Base-by-base conservation (phyloP, 2,113 vertebrate species). In the Chaenogobius annularis region DNA sequence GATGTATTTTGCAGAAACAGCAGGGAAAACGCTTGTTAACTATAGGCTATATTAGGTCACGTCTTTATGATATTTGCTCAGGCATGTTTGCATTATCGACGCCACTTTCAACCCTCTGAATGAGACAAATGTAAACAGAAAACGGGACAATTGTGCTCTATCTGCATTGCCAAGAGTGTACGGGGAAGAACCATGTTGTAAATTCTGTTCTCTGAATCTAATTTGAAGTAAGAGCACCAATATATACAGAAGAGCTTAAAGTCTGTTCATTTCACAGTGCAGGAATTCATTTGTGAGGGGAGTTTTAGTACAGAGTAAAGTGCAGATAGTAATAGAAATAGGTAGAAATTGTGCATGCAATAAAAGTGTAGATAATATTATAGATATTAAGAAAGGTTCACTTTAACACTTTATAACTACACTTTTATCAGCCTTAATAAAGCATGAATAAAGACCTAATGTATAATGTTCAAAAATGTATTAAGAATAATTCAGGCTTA, bases 61-160 rank as follows among this genome's bases (percentile, higher is more conserved):
- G 46, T 66, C 12, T 56, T 70, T 37, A 52, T 7, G 47, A 22
- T 64, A 17, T 23, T 19, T 61, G 22, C 37, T 7, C 37, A 9
- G 71, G 63, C 44, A 22, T 68, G 11, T 47, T 11, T 68, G 23
- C 17, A 43, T 72, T 31, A 14, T 56, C 67, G 63, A 56, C 56
- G 11, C 70, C 61, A 35, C 66, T 20, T 74, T 81, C 67, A 62
- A 77, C 67, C 54, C n/a, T 19, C 13, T 54, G 26, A 15, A 52
- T 66, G 6, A 40, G 56, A 69, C 65, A n/a, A 64, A 69, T 46
- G 14, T 66, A 66, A 46, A 37, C 31, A 19, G 58, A 76, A 20
- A 12, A 40, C 69, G 48, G 46, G 35, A 48, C 46, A 15, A 10
- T 46, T 63, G 46, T 10, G 11, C 15, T 54, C 37, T 3, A 59